Evolutionary conservation across 2,797 vertebrate genomes (phyloP), one percentile per base, ranked within the genome.

Genomic region (Chrosomus eos): DNA sequence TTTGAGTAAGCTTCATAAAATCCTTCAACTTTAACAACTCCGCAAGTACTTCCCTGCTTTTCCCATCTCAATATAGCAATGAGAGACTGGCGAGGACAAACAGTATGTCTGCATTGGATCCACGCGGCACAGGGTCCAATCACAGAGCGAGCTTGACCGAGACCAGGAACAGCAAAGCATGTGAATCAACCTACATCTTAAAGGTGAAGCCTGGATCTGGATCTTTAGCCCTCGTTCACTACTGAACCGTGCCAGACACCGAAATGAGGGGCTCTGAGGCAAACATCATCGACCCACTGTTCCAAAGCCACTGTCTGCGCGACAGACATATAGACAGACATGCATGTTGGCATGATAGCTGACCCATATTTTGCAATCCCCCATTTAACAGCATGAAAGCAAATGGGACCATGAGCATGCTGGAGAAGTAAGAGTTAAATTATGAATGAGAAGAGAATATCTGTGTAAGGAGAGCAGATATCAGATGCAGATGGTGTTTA

Each of bases 351-450:
- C 79, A 82, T 76, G 83, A 81, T 68, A 33, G 68, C 86, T 89
- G 87, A 92, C 88, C 90, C 83, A 88, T 85, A 91, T 91, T 89
- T 83, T 74, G 26, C 79, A 86, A 64, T 31, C 70, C 67, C 82
- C 18, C 55, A 66, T 28, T 72, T 70, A 83, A 87, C 43, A 40
- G 75, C 84, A 45, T 36, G 19, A 36, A 84, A 86, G 73, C 38
- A 82, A 84, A 40, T 66, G 67, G 23, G 75, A 85, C 81, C 73
- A 70, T 64, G 67, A 16, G 33, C 43, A 38, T 71, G 51, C 53
- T 40, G 82, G 77, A 62, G 62, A 83, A 76, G 85, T 73, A 45
- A 31, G 11, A 19, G 51, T 62, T 89, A 66, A 80, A 86, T 88
- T 68, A 78, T 89, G 81, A 83, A 89, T 82, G 86, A 88, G 75